phyloP scores from a whole-genome alignment of 2,113 vertebrate genomes.

The Raphicerus campestris region DNA sequence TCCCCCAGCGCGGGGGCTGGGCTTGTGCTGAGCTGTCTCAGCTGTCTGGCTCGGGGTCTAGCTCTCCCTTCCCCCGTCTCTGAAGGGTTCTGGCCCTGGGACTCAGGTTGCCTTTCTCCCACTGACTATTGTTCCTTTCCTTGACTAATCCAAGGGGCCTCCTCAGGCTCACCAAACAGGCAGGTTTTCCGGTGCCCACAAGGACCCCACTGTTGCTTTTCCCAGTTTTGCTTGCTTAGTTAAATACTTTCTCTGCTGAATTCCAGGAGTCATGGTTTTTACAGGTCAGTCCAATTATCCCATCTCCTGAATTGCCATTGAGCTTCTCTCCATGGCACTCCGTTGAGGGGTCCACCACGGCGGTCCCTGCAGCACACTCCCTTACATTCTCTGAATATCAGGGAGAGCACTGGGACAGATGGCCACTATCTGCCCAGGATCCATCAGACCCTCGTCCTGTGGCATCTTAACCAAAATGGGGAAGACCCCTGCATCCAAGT shows the following conservation, averaged over 20 bases:
- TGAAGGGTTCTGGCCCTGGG: not conserved
- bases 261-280: not conserved
- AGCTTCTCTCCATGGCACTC: not conserved
- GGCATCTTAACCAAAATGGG: not conserved
- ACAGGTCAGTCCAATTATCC: not conserved
- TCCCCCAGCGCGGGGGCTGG: not conserved
- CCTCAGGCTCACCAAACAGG: not conserved
- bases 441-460: not conserved
- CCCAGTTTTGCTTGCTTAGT: not conserved
- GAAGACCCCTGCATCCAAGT: not conserved
- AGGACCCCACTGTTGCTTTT: not conserved
- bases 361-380: not conserved
- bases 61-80: not conserved
- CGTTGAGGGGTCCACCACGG: not conserved
- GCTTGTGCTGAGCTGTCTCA: fast-evolving
- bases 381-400: not conserved
- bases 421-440: not conserved
- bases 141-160: not conserved
- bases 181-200: not conserved
- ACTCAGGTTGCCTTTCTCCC: not conserved
- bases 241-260: not conserved
- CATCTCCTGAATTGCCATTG: not conserved
- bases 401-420: not conserved
- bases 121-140: not conserved
- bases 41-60: not conserved